Evolutionary conservation across 2,797 vertebrate species (phyloP).

Genomic region (Cyprinodon diabolis): DNA sequence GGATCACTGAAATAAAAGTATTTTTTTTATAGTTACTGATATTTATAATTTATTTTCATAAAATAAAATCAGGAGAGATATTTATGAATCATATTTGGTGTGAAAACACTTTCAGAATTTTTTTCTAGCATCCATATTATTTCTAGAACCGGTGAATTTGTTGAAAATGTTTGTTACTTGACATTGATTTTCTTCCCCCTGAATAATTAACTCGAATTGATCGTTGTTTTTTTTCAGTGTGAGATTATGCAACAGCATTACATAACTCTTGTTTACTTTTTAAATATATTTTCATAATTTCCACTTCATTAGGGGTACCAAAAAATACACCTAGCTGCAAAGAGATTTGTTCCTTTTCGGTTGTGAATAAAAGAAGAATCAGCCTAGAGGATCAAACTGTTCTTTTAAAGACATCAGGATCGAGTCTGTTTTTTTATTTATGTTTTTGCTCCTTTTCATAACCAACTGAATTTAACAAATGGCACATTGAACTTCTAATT

Average conservation of each 20-base stretch:
- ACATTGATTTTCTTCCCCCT: neutral
- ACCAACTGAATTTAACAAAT: neutral
- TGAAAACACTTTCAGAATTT: too few species aligned
- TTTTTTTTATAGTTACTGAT: too few species aligned
- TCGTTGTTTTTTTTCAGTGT: neutral
- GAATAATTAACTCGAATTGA: neutral
- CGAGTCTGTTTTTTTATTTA: neutral
- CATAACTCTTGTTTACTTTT: neutral
- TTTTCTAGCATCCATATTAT: too few species aligned
- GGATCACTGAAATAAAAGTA: too few species aligned
- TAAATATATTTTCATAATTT: neutral
- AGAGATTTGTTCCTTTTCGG: too few species aligned
- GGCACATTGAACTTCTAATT: neutral
- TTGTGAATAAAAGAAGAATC: too few species aligned
- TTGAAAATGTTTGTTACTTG: neutral
- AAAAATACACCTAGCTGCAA: neutral
- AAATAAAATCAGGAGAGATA: too few species aligned
- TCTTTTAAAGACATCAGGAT: neutral
- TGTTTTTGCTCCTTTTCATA: neutral
- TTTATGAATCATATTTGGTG: too few species aligned
- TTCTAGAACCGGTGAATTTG: neutral
- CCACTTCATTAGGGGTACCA: neutral
- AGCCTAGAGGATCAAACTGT: too few species aligned
- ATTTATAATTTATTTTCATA: too few species aligned
- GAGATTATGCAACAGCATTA: neutral